These are phyloP conservation scores for Euplexia lucipara DNA, from an alignment of 2,888 invertebrate species.

Conservation along the genomic window DNA sequence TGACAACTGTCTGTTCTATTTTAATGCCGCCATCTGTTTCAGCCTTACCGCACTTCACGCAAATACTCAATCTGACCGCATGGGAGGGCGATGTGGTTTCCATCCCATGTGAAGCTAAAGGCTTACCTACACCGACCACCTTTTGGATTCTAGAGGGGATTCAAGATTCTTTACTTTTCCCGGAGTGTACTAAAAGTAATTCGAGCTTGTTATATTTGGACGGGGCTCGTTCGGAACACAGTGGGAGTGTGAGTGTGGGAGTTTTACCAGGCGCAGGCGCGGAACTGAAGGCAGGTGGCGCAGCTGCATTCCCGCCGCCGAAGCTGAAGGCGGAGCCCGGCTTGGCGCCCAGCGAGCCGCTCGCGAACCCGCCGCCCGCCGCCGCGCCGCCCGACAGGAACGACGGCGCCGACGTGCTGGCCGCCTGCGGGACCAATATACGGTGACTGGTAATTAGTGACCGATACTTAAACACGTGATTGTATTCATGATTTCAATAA, in stretches of 20 bases:
- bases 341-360: conserved; percentile 64
- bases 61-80: conserved; percentile 96
- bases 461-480: no score
- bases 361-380: conserved; percentile 54
- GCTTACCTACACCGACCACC: conserved; percentile 97
- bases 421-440: no score
- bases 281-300: conserved; percentile 56
- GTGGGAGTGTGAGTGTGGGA: conserved; percentile 88
- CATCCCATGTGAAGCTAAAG: conserved; percentile 97
- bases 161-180: conserved; percentile 92
- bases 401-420: conserved; percentile 30
- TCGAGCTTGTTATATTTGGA: conserved; percentile 88
- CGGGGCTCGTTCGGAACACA: conserved; percentile 84
- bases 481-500: no score
- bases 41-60: conserved; percentile 97
- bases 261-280: conserved; percentile 57
- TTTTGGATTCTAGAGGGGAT: conserved; percentile 99
- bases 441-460: no score
- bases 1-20: conserved; percentile 81
- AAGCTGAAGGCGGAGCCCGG: conserved; percentile 68
- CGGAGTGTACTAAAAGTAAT: conserved; percentile 89
- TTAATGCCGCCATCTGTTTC: conserved; percentile 89
- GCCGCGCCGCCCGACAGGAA: conserved; percentile 52
- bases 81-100: conserved; percentile 96
- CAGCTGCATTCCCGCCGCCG: conserved; percentile 29